Percentiles rank a stretch among this genome's conserved stretches.
Conservation (phyloP, 2,797 vertebrate genomes). For the Chiloscyllium punctatum region DNA sequence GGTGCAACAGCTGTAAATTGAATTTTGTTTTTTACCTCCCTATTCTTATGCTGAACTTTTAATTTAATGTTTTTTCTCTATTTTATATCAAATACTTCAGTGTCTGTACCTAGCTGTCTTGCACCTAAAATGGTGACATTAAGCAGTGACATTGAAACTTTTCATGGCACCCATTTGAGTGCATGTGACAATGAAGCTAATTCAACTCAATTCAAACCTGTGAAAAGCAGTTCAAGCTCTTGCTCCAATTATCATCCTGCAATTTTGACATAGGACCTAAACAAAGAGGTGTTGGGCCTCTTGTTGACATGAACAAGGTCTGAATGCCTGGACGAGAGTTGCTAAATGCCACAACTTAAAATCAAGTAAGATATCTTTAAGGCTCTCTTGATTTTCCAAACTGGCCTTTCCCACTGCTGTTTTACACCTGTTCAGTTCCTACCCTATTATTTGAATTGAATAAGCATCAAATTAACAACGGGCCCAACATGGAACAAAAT, state of each 20-base stretch:
- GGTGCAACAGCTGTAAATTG: no score
- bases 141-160: no score
- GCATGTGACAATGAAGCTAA: no score
- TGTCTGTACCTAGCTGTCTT: no score
- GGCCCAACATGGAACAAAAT: not conserved
- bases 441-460: not conserved
- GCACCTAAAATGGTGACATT: no score
- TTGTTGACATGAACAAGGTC: not conserved
- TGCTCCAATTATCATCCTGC: not conserved
- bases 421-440: not conserved
- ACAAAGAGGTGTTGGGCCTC: not conserved
- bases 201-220: no score
- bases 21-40: no score
- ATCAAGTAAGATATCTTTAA: not conserved
- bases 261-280: not conserved
- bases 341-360: not conserved
- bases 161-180: no score
- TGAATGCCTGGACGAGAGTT: not conserved
- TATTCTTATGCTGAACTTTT: no score
- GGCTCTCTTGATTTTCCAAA: not conserved
- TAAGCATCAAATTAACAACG: not conserved
- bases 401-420: not conserved
- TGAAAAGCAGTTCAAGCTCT: not conserved
- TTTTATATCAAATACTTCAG: no score
- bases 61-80: no score